Percentiles rank a stretch among this genome's conserved stretches.
These are phyloP conservation scores for Microtus montanus DNA, from an alignment of 2,113 vertebrate genomes.

Conservation along the genomic window DNA sequence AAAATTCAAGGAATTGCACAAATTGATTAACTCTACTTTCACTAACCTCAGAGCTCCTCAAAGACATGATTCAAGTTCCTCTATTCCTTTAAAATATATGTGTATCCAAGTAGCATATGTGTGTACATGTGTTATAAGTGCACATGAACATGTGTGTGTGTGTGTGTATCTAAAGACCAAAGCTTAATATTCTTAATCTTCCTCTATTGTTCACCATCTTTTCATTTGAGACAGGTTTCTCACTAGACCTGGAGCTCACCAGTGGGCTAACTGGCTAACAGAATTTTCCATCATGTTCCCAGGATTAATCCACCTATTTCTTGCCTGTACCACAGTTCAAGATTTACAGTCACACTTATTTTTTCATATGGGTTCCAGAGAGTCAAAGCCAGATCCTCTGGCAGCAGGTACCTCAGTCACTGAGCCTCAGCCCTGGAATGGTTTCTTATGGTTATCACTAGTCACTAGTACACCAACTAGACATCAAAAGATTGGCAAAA, in stretches of 20 bases:
- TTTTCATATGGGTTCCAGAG: neutral
- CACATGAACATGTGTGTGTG: neutral
- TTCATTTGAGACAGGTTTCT: neutral
- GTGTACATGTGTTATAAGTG: neutral
- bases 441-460: neutral
- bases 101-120: neutral
- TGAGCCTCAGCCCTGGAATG: neutral
- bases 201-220: neutral
- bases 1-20: neutral
- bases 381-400: too few species aligned
- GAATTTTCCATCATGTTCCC: neutral
- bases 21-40: neutral
- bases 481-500: constrained; percentile 21
- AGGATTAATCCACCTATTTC: neutral
- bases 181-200: neutral
- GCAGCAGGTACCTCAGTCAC: neutral
- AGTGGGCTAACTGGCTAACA: neutral
- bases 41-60: neutral
- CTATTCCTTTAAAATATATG: neutral
- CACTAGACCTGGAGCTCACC: neutral
- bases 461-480: neutral
- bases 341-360: neutral
- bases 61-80: neutral
- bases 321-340: neutral
- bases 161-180: neutral